These are phyloP conservation scores for Nymphicus hollandicus DNA, from an alignment of 2,113 vertebrate genomes.

Conservation along the genomic window DNA sequence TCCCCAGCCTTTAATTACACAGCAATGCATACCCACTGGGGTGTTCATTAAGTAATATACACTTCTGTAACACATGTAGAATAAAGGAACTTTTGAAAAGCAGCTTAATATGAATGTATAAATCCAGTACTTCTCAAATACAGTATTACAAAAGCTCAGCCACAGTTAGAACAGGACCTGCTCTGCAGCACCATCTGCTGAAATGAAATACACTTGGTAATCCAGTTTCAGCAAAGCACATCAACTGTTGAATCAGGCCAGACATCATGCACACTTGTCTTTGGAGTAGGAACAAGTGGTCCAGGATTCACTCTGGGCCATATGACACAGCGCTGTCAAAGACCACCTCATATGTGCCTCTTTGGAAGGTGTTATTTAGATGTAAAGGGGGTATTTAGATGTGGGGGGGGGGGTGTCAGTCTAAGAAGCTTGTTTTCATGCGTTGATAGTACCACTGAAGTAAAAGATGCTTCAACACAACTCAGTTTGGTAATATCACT, in stretches of 20 bases:
- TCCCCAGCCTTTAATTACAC: background rate
- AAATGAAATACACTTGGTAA: background rate
- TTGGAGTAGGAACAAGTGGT: background rate
- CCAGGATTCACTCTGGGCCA: background rate
- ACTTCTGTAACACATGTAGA: background rate
- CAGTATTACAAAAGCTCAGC: background rate
- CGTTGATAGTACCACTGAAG: background rate
- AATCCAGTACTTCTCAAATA: background rate
- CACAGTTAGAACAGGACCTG: background rate
- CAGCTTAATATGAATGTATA: background rate
- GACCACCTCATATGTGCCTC: background rate
- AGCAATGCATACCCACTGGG: rapidly evolving
- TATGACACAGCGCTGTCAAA: background rate
- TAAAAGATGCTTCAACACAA: background rate
- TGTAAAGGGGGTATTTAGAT: background rate
- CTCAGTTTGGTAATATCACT: background rate
- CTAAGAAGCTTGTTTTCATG: background rate
- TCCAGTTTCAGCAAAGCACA: background rate
- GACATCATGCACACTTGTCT: background rate
- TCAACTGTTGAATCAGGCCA: background rate
- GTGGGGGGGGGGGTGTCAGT: background rate
- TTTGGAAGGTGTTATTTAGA: background rate
- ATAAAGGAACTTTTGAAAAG: background rate
- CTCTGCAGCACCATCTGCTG: constrained; percentile 46
- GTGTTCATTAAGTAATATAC: background rate